phyloP scores from a whole-genome alignment of 2,888 invertebrate species.

The Heliothis peltigera region DNA sequence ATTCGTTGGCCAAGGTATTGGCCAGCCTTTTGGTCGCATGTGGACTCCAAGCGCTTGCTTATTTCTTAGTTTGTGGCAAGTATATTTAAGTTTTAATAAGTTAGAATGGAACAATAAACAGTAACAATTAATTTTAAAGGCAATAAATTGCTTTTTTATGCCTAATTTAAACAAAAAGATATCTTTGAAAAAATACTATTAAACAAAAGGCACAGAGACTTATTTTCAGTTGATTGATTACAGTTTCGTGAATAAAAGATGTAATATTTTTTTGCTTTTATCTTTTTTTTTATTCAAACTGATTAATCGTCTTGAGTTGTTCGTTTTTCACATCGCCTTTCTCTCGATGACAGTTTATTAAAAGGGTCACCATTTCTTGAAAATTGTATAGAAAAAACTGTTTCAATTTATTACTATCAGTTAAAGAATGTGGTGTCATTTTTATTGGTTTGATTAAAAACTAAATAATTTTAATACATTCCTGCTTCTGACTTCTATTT shows the following conservation, averaged over 20 bases:
- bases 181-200: not conserved
- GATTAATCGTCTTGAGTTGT: conserved; percentile 45
- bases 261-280: conserved; percentile 37
- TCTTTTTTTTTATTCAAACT: conserved; percentile 34
- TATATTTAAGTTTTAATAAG: too few species aligned
- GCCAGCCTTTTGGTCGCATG: too few species aligned
- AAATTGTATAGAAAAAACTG: not conserved
- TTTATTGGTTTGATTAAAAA: not conserved
- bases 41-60: too few species aligned
- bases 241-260: conserved; percentile 41
- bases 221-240: conserved; percentile 47
- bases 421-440: not conserved
- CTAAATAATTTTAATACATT: too few species aligned
- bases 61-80: too few species aligned
- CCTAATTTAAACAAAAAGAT: too few species aligned
- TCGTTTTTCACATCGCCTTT: conserved; percentile 28
- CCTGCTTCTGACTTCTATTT: too few species aligned
- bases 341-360: conserved; percentile 27
- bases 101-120: too few species aligned
- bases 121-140: too few species aligned
- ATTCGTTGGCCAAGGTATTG: too few species aligned
- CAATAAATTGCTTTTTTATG: too few species aligned
- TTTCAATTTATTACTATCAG: not conserved
- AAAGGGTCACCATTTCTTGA: not conserved
- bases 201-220: conserved; percentile 23